Percentiles rank a stretch among this genome's conserved stretches.
Evolutionary conservation across 2,888 invertebrate genomes (phyloP).

Genomic region (Kryphioiulus occultus): DNA sequence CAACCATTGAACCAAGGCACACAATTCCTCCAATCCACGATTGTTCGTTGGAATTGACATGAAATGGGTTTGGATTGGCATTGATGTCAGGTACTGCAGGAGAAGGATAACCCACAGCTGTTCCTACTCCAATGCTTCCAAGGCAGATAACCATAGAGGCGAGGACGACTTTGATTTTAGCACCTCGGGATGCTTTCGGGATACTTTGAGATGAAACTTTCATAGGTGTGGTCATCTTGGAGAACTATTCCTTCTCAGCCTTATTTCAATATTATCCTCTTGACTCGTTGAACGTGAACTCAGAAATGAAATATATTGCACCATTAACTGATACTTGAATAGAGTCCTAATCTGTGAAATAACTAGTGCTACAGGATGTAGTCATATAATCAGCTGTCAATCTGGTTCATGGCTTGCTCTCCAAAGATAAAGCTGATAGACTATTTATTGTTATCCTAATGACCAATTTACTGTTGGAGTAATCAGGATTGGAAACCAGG

Average conservation of each 20-base stretch:
- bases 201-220: neutral
- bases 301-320: neutral
- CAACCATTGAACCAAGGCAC: slow-evolving; percentile 54
- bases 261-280: neutral
- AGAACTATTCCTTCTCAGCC: neutral
- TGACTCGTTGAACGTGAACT: neutral
- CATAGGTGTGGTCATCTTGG: neutral
- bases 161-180: slow-evolving; percentile 35
- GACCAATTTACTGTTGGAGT: neutral
- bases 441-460: neutral
- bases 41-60: slow-evolving; percentile 27
- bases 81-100: slow-evolving; percentile 50
- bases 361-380: neutral
- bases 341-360: neutral
- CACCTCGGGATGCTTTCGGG: neutral
- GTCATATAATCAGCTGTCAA: neutral
- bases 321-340: neutral
- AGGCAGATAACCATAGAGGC: slow-evolving; percentile 46
- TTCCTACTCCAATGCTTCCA: slow-evolving; percentile 29
- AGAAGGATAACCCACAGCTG: slow-evolving; percentile 47
- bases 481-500: too few species aligned
- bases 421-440: neutral
- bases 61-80: slow-evolving; percentile 22
- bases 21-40: slow-evolving; percentile 51
- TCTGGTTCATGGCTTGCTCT: neutral